These are phyloP conservation scores for Cheirogaleus medius DNA, from an alignment of 2,113 vertebrate genomes.

Conservation along the genomic window DNA sequence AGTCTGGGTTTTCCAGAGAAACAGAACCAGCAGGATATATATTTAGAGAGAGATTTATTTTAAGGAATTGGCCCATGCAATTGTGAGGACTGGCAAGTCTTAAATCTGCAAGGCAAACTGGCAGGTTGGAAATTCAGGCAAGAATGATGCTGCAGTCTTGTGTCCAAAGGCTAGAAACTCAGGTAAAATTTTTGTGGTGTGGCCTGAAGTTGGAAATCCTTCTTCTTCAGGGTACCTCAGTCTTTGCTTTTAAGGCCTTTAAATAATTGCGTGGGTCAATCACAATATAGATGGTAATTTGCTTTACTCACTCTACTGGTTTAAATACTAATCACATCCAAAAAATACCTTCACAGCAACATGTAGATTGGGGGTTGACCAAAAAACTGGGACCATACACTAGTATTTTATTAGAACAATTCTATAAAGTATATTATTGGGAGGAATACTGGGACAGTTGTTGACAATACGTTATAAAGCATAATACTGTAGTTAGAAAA, in stretches of 20 bases:
- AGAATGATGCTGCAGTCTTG: not conserved
- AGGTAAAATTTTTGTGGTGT: not conserved
- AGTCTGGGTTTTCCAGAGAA: not conserved
- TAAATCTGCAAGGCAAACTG: not conserved
- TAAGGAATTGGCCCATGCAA: not conserved
- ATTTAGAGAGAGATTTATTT: not conserved
- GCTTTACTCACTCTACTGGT: not conserved
- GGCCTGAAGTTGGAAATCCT: not conserved
- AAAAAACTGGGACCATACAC: not conserved
- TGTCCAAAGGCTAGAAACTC: not conserved
- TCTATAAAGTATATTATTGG: not conserved
- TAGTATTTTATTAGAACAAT: not conserved
- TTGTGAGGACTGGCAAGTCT: not conserved
- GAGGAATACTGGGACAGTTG: not conserved
- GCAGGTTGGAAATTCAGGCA: not conserved
- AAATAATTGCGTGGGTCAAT: not conserved
- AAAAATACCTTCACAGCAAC: not conserved
- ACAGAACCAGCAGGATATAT: not conserved
- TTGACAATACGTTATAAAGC: not conserved
- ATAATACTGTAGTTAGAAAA: not conserved
- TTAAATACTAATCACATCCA: not conserved
- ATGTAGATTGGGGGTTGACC: not conserved
- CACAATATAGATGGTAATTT: not conserved
- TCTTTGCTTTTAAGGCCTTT: not conserved
- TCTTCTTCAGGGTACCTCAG: not conserved